Percentiles rank a stretch among this genome's conserved stretches.
Conservation (phyloP, 23 tunicate species). For the Halocynthia roretzi region DNA sequence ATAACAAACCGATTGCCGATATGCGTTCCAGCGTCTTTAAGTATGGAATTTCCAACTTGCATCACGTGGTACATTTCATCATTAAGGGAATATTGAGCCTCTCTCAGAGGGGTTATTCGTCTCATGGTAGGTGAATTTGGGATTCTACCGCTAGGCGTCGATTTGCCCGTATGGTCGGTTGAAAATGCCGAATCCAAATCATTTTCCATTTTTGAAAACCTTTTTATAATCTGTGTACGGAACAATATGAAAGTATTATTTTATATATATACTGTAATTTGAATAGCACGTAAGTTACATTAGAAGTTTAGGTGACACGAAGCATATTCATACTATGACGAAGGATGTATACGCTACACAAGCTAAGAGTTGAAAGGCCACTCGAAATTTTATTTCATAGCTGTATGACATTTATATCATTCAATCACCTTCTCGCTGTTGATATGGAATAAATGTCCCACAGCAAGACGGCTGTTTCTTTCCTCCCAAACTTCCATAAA, state of each 20-base stretch:
- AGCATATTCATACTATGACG: no score
- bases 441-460: conserved; percentile 55
- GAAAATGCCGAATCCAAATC: conserved; percentile 52
- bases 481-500: conserved; percentile 64
- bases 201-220: conserved; percentile 57
- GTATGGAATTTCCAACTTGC: conserved; percentile 41
- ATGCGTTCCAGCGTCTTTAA: conserved; percentile 7
- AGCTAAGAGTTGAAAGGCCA: no score
- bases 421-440: conserved; percentile 75
- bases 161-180: neutral
- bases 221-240: conserved; percentile 37
- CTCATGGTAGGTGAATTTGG: conserved; percentile 7
- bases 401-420: neutral
- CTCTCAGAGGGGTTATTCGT: conserved; percentile 53
- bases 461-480: conserved; percentile 60
- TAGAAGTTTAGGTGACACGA: no score
- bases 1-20: neutral
- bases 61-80: conserved; percentile 58
- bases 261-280: no score
- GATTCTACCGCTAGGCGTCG: neutral
- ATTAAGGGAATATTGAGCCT: conserved; percentile 60
- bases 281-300: no score
- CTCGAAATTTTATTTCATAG: no score
- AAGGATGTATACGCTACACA: no score
- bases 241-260: no score